Conservation (phyloP, 2,113 vertebrate genomes). For the Tamias sibiricus region DNA sequence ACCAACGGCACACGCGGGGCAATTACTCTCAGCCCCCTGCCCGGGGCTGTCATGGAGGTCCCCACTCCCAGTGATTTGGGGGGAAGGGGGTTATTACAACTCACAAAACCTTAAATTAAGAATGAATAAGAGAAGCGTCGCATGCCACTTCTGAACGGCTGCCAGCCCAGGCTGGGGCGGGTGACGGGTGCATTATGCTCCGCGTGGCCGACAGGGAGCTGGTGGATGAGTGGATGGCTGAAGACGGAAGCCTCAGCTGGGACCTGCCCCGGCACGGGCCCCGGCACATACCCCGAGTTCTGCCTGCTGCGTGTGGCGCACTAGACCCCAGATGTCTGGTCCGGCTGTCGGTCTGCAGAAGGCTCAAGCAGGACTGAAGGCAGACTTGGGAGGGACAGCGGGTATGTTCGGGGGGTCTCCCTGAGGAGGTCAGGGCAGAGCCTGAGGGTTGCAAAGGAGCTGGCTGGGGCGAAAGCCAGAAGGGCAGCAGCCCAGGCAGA, state of each 20-base stretch:
- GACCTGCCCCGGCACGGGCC: neutral
- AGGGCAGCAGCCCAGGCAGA: neutral
- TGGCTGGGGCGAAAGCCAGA: neutral
- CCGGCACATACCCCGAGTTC: neutral
- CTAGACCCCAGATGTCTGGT: neutral
- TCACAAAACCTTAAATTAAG: slow-evolving; percentile 78
- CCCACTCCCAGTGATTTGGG: slow-evolving; percentile 72
- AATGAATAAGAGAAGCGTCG: slow-evolving; percentile 67
- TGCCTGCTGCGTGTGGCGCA: neutral
- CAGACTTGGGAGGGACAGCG: too few species aligned
- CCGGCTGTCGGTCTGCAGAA: neutral
- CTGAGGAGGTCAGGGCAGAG: neutral
- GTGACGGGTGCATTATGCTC: neutral
- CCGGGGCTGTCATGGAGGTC: slow-evolving; percentile 59
- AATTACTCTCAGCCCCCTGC: slow-evolving; percentile 73
- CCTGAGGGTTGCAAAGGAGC: neutral
- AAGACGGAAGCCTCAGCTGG: neutral
- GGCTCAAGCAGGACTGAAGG: neutral
- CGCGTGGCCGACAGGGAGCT: neutral
- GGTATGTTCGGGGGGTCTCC: neutral
- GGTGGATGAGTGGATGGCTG: neutral
- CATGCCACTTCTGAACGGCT: slow-evolving; percentile 70
- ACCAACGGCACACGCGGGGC: slow-evolving; percentile 40
- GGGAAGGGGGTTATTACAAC: slow-evolving; percentile 75
- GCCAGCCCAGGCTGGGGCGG: slow-evolving; percentile 44